These are phyloP conservation scores for Brenthis hecate DNA, from an alignment of 2,888 invertebrate genomes.

Conservation along the genomic window DNA sequence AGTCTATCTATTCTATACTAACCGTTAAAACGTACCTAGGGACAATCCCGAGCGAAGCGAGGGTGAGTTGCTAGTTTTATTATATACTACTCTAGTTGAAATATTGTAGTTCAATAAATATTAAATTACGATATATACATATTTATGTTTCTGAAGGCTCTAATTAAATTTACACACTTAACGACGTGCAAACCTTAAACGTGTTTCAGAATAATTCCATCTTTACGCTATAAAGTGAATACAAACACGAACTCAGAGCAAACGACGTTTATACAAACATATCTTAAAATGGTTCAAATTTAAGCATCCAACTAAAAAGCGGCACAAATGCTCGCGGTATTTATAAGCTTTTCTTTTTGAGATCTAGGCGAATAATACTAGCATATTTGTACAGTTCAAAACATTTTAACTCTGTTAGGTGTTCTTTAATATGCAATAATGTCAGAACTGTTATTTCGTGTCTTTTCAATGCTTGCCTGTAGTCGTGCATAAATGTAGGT, in stretches of 20 bases:
- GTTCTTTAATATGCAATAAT: neutral
- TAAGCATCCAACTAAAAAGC: slow-evolving; percentile 14
- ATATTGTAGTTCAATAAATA: too few relatives aligned
- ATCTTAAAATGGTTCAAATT: slow-evolving; percentile 15
- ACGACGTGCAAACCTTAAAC: too few relatives aligned
- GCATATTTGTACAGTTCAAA: slow-evolving; percentile 8
- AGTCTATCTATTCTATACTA: too few relatives aligned
- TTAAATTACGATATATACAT: too few relatives aligned
- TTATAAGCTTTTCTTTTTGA: slow-evolving; percentile 16
- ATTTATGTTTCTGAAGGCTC: too few relatives aligned
- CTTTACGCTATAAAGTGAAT: slow-evolving; percentile 8
- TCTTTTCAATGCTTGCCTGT: too few relatives aligned
- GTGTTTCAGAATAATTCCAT: too few relatives aligned
- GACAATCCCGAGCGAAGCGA: too few relatives aligned
- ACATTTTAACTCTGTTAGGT: slow-evolving; percentile 6
- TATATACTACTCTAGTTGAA: too few relatives aligned
- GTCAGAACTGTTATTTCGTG: neutral
- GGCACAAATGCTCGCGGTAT: slow-evolving; percentile 11
- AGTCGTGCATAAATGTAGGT: slow-evolving; percentile 1
- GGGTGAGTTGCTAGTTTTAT: too few relatives aligned
- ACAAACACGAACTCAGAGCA: slow-evolving; percentile 7
- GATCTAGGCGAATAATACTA: neutral
- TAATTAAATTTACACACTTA: too few relatives aligned
- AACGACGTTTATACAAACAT: slow-evolving; percentile 4
- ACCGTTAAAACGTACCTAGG: too few relatives aligned